phyloP scores from a whole-genome alignment of 2,797 vertebrate genomes.

The Acrossocheilus fasciatus region DNA sequence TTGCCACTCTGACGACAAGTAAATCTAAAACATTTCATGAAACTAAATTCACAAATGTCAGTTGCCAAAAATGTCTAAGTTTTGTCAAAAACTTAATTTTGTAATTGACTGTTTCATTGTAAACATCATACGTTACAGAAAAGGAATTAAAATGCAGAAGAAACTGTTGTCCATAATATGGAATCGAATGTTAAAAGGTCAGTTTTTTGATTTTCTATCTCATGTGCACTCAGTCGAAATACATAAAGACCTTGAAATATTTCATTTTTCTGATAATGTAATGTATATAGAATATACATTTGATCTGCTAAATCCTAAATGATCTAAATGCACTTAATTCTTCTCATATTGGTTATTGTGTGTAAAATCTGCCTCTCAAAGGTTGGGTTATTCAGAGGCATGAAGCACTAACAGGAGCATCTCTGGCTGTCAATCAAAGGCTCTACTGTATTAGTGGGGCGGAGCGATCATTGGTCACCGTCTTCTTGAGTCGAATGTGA shows the following conservation, averaged over 20 bases:
- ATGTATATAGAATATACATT: neutral
- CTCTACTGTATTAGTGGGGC: constrained; percentile 85
- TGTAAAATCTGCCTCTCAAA: neutral
- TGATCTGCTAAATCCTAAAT: neutral
- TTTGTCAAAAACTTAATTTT: neutral
- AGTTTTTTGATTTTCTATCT: neutral
- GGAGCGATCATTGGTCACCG: constrained; percentile 88
- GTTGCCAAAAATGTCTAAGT: neutral
- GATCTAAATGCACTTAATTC: neutral
- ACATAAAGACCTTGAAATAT: neutral
- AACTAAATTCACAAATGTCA: neutral
- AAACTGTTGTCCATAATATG: neutral
- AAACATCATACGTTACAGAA: neutral
- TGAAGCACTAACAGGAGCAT: neutral
- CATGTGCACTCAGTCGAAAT: neutral
- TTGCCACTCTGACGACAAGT: neutral
- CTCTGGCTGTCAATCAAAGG: neutral
- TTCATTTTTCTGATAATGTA: neutral
- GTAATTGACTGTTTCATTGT: neutral
- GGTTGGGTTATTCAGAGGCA: neutral
- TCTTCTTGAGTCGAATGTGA: constrained; percentile 85
- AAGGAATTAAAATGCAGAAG: neutral
- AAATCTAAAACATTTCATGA: neutral
- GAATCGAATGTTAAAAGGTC: neutral
- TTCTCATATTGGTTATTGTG: neutral